Conservation (phyloP, 2,797 vertebrate species). For the Mus spretus region DNA sequence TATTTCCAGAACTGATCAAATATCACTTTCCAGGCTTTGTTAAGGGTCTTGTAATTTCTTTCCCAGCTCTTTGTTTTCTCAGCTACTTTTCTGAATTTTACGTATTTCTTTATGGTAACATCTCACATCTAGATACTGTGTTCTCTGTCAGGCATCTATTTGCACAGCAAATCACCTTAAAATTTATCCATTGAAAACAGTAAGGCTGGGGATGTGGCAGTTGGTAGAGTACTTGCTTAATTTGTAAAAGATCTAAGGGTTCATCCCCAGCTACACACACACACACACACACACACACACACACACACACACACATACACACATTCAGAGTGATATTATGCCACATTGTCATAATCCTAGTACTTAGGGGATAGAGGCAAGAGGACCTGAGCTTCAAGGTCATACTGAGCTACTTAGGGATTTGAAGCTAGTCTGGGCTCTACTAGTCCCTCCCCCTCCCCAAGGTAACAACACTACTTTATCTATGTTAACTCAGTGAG, state of each 20-base stretch:
- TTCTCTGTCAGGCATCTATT: neutral
- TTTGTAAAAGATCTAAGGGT: neutral
- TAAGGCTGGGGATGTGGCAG: no score
- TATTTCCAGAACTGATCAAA: neutral
- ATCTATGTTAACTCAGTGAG: neutral
- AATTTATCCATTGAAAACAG: neutral
- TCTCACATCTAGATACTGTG: neutral
- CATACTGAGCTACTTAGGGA: neutral
- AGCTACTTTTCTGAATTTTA: neutral
- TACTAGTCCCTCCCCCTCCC: neutral
- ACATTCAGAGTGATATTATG: no score
- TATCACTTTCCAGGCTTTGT: neutral
- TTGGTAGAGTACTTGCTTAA: neutral
- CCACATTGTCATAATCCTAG: neutral
- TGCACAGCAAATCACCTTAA: neutral
- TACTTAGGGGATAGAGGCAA: neutral
- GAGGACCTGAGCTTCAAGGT: neutral
- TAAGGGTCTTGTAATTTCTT: neutral
- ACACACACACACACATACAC: neutral
- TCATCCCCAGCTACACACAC: neutral
- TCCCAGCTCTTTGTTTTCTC: neutral
- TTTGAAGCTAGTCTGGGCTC: neutral
- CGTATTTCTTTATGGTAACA: neutral
- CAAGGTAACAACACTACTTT: neutral
- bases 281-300: neutral